Evolutionary conservation across 2,888 invertebrate species (phyloP).

Genomic region (Drosophila cyrtoloma): DNA sequence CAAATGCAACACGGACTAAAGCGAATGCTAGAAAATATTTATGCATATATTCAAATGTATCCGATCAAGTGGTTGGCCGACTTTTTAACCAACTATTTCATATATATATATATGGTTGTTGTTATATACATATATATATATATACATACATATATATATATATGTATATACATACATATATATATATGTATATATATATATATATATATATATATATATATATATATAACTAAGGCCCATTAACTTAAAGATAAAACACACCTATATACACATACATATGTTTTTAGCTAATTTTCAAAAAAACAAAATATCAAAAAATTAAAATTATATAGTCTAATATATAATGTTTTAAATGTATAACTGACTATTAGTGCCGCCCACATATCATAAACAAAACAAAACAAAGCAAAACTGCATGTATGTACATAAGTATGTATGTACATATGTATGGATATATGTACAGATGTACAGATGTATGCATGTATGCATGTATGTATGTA

Average conservation of each 20-base stretch:
- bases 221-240: neutral
- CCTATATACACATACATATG: slow-evolving; percentile 2
- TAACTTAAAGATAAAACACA: neutral
- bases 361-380: slow-evolving; percentile 30
- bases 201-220: neutral
- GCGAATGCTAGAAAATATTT: slow-evolving; percentile 13
- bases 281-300: slow-evolving; percentile 8
- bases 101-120: neutral
- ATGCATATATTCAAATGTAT: slow-evolving; percentile 3
- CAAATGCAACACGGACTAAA: slow-evolving; percentile 37
- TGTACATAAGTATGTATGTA: slow-evolving; percentile 3
- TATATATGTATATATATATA: too few relatives aligned
- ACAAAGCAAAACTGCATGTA: neutral
- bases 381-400: slow-evolving; percentile 20
- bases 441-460: neutral
- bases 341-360: slow-evolving; percentile 11
- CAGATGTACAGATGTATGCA: neutral
- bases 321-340: neutral
- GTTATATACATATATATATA: neutral
- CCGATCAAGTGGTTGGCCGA: slow-evolving; percentile 24
- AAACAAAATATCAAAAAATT: neutral
- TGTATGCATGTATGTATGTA: neutral
- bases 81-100: slow-evolving; percentile 25
- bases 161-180: too few relatives aligned
- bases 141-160: neutral